Evolutionary conservation across 2,888 invertebrate genomes (phyloP).

Genomic region (Drosophila fungiperda): DNA sequence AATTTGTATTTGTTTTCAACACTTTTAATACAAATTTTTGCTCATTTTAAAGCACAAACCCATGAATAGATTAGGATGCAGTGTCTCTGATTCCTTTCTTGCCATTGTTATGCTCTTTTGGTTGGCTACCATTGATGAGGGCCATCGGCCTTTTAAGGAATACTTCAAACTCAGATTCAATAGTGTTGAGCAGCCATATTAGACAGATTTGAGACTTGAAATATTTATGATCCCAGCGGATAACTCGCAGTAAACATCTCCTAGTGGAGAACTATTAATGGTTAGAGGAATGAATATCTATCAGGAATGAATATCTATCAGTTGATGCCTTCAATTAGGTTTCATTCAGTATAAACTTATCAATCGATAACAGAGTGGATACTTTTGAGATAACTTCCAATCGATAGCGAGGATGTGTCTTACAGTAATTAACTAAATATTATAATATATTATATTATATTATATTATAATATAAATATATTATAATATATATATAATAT

Average conservation of each 20-base stretch:
- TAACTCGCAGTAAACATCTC: neutral
- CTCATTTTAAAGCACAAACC: neutral
- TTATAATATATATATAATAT: too few species aligned
- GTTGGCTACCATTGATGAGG: slow-evolving; percentile 10
- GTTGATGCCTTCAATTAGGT: neutral
- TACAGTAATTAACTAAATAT: neutral
- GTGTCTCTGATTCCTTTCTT: slow-evolving; percentile 11
- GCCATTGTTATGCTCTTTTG: slow-evolving; percentile 42
- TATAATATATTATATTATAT: neutral
- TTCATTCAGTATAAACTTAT: neutral
- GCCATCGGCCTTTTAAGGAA: neutral
- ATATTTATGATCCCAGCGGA: neutral
- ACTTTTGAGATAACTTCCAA: neutral
- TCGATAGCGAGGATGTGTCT: neutral
- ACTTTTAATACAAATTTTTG: neutral
- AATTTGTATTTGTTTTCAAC: neutral
- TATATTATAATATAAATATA: too few species aligned
- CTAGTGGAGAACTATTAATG: neutral
- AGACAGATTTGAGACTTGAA: neutral
- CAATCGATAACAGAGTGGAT: neutral
- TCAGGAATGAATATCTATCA: neutral
- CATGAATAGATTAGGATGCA: slow-evolving; percentile 9
- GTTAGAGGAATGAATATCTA: neutral
- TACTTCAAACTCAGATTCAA: neutral
- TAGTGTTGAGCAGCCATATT: neutral